Conservation (phyloP, 2,888 invertebrate species). For the Corbicula japonica region DNA sequence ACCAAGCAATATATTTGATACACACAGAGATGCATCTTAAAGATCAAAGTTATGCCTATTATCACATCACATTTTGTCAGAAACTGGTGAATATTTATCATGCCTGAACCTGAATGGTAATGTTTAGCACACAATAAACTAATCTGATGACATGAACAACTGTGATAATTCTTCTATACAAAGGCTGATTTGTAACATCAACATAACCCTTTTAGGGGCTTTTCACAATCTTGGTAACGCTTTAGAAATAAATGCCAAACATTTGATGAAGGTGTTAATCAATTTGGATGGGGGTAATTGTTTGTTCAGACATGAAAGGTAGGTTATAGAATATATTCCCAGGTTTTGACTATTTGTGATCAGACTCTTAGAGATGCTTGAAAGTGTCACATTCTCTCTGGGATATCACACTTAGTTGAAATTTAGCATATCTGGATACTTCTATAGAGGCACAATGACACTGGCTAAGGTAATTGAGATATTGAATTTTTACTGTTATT, state of each 20-base stretch:
- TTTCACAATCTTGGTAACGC: constrained; percentile 37
- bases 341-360: constrained; percentile 2
- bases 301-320: constrained; percentile 27
- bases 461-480: constrained; percentile 48
- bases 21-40: not conserved
- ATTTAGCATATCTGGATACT: constrained; percentile 13
- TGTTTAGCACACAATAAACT: constrained; percentile 31
- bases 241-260: constrained; percentile 53
- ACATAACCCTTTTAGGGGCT: constrained; percentile 33
- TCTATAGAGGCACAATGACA: constrained; percentile 44
- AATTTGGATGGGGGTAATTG: constrained; percentile 33
- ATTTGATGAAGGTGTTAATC: constrained; percentile 49
- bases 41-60: constrained; percentile 12
- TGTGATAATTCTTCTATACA: constrained; percentile 40
- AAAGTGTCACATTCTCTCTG: constrained; percentile 24
- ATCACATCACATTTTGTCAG: not conserved
- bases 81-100: constrained; percentile 37
- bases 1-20: constrained; percentile 6
- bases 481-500: constrained; percentile 31
- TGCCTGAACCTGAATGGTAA: constrained; percentile 23
- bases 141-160: constrained; percentile 42
- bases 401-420: constrained; percentile 14
- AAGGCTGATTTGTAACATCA: constrained; percentile 37
- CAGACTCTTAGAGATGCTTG: constrained; percentile 24
- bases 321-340: constrained; percentile 14